Evolutionary conservation across 1,140 invertebrate genomes (phyloP).

Genomic region (Bradysia coprophila): DNA sequence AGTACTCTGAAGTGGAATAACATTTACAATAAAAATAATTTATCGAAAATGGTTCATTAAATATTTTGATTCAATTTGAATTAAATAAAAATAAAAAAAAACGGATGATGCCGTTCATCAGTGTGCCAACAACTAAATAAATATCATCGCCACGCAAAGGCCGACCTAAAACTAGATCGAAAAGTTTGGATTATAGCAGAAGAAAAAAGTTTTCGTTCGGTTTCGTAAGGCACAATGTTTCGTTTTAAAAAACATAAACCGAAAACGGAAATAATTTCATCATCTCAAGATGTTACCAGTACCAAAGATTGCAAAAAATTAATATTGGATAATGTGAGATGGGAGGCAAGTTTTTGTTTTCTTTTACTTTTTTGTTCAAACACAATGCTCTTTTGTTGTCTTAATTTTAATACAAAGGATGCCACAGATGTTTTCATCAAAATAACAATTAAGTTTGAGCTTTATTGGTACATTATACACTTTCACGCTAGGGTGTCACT

Average conservation of each 20-base stretch:
- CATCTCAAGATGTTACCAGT: constrained; percentile 13
- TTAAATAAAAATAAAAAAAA: too few relatives aligned
- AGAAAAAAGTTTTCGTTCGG: too few relatives aligned
- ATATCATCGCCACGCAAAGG: too few relatives aligned
- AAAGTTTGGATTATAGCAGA: too few relatives aligned
- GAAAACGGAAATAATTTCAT: constrained; percentile 20
- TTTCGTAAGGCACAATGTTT: constrained; percentile 17
- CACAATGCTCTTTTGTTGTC: constrained; percentile 6
- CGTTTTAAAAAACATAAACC: constrained; percentile 14
- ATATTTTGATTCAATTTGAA: too few relatives aligned
- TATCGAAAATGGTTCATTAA: too few relatives aligned
- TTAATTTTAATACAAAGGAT: constrained; percentile 13
- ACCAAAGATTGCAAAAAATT: constrained; percentile 19
- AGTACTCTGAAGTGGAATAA: too few relatives aligned
- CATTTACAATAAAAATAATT: too few relatives aligned
- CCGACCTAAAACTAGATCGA: too few relatives aligned
- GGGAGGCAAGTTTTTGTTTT: constrained; percentile 23
- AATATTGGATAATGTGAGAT: constrained; percentile 17
- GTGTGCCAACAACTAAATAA: too few relatives aligned
- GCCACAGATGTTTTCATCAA: constrained; percentile 10
- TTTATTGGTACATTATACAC: background rate
- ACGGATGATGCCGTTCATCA: too few relatives aligned
- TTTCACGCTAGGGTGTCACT: background rate
- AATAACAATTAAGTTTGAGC: background rate
- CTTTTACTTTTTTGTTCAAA: constrained; percentile 8